Percentiles rank a stretch among this genome's conserved stretches.
Evolutionary conservation across 2,888 invertebrate genomes (phyloP).

Genomic region (Leuctra nigra): DNA sequence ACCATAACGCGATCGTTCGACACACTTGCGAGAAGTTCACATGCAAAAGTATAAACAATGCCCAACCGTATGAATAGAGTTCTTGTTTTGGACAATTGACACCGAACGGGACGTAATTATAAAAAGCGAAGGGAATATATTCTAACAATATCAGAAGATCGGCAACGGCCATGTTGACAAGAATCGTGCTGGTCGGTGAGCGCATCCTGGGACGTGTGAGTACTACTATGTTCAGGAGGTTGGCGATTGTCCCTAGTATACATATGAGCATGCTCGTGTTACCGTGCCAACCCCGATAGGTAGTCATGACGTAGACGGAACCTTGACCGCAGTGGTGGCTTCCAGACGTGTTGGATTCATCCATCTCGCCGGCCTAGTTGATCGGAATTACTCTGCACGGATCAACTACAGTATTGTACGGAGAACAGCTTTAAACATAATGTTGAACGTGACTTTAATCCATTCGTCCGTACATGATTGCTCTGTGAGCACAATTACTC

Average conservation of each 20-base stretch:
- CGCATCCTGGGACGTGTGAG: conserved; percentile 74
- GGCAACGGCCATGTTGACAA: conserved; percentile 78
- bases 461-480: too few relatives aligned
- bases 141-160: conserved; percentile 89
- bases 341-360: too few relatives aligned
- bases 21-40: conserved; percentile 72
- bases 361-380: too few relatives aligned
- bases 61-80: conserved; percentile 64
- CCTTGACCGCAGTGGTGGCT: conserved; percentile 53
- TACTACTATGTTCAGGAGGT: conserved; percentile 79
- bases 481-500: too few relatives aligned
- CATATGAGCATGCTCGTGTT: conserved; percentile 79
- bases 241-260: conserved; percentile 79
- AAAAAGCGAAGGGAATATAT: conserved; percentile 67
- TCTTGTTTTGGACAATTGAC: conserved; percentile 42
- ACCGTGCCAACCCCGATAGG: conserved; percentile 66
- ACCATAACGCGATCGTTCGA: conserved; percentile 77
- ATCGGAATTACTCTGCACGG: too few relatives aligned
- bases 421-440: too few relatives aligned
- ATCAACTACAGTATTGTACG: too few relatives aligned
- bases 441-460: too few relatives aligned
- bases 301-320: conserved; percentile 52
- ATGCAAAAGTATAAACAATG: conserved; percentile 69
- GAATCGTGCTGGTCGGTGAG: conserved; percentile 79
- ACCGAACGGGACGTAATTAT: conserved; percentile 57